Percentiles rank a stretch among this genome's conserved stretches.
phyloP scores from a whole-genome alignment of 1,140 invertebrate species.

The Antheraea pernyi region DNA sequence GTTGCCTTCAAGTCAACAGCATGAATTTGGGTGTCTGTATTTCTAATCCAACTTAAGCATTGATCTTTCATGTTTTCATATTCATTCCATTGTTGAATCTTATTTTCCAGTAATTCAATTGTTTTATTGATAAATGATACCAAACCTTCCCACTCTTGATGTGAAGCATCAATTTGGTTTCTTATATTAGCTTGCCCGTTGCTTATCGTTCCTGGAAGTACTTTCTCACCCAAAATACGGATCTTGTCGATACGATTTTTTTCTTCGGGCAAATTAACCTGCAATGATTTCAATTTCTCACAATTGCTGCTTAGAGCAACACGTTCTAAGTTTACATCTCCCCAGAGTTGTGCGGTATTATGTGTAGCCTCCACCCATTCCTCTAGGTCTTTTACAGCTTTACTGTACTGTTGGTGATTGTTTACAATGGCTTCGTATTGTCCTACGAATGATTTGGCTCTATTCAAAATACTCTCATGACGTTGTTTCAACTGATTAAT shows the following conservation, averaged over 20 bases:
- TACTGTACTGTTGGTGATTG: constrained; percentile 95
- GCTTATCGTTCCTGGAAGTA: constrained; percentile 92
- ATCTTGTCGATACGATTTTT: constrained; percentile 91
- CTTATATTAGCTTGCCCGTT: constrained; percentile 92
- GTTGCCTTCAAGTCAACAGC: constrained; percentile 93
- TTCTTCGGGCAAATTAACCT: constrained; percentile 90
- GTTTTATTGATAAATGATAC: constrained; percentile 87
- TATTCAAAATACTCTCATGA: constrained; percentile 80
- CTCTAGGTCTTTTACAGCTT: constrained; percentile 91
- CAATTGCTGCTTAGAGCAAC: constrained; percentile 94
- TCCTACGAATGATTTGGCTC: constrained; percentile 86
- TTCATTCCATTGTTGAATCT: constrained; percentile 94
- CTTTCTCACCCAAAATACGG: constrained; percentile 90
- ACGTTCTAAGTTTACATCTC: constrained; percentile 91
- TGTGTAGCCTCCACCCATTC: constrained; percentile 96
- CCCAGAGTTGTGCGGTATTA: constrained; percentile 92
- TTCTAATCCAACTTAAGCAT: constrained; percentile 92
- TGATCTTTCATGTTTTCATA: constrained; percentile 94
- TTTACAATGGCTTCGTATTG: constrained; percentile 94
- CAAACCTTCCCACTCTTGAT: constrained; percentile 94
- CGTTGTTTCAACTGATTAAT: constrained; percentile 65
- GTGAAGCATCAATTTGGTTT: constrained; percentile 91
- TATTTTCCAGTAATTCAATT: constrained; percentile 88
- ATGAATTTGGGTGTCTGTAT: constrained; percentile 92
- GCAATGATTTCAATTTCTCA: constrained; percentile 92